Evolutionary conservation across 2,888 invertebrate genomes (phyloP).

Genomic region (Parthenolecanium corni): DNA sequence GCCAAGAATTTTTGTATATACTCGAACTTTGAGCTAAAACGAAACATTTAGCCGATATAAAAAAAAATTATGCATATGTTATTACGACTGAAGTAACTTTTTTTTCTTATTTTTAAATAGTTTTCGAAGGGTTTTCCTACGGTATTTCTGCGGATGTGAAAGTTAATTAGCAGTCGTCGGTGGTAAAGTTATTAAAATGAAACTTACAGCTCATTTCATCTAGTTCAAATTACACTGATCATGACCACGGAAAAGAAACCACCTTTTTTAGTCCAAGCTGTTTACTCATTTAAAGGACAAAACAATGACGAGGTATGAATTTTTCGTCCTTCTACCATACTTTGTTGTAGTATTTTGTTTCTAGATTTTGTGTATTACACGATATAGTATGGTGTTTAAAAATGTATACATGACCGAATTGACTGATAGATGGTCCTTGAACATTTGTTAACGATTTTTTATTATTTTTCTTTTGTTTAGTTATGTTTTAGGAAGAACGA

Average conservation of each 20-base stretch:
- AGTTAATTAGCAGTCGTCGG: neutral
- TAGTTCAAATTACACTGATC: neutral
- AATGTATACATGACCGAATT: neutral
- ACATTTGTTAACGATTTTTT: neutral
- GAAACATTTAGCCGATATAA: neutral
- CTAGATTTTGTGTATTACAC: neutral
- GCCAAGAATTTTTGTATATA: constrained; percentile 20
- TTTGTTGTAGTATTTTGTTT: neutral
- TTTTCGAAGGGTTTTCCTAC: neutral
- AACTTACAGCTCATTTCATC: neutral
- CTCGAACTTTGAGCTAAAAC: neutral
- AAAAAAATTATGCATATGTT: neutral
- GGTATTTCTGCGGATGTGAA: neutral
- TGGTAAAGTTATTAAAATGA: neutral
- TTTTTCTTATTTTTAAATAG: neutral
- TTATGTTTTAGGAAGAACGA: constrained; percentile 92
- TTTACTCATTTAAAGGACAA: constrained; percentile 86
- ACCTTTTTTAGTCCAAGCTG: constrained; percentile 68
- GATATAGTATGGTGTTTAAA: neutral
- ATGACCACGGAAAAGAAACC: constrained; percentile 22
- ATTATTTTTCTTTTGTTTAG: constrained; percentile 41
- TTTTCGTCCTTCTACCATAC: neutral
- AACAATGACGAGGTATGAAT: constrained; percentile 85
- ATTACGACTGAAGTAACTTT: constrained; percentile 7
- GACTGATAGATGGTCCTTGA: too few relatives aligned